Evolutionary conservation across 2,113 vertebrate species (phyloP), one percentile per base, ranked within the genome.

Genomic region (Pelobates fuscus): DNA sequence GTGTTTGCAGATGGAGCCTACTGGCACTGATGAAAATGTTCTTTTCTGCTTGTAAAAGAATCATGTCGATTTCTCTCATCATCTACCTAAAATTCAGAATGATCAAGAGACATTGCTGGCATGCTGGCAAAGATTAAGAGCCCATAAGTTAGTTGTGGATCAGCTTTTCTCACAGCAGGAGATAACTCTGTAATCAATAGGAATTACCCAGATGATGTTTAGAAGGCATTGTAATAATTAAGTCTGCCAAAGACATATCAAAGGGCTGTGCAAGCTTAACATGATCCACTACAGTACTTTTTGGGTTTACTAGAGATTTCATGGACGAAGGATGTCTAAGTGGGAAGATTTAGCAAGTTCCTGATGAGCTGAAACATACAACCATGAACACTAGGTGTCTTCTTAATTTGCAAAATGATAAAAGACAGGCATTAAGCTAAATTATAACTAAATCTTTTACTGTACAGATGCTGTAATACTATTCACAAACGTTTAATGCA

Each of bases 221-320:
- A 70, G 81, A 82, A 77, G 67, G 77, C 65, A 70, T 37, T 81
- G 41, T 69, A 67, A 78, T 82, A 82, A 82, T 84, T 84, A 81
- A 78, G 67, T 79, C 83, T 70, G 77, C 30, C 44, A 82, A 72
- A 74, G 81, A 79, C 70, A 77, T 30, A 67, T 27, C 17, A 66
- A 75, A 80, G 78, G 72, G 60, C 65, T 70, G 79, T 54, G 8
- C 58, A 71, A 25, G 58, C 64, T 78, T 78, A 62, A 54, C 78
- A 44, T 71, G 79, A 81, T 66, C 72, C 59, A 71, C 4, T 24
- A 20, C 59, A 70, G 14, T 25, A 20, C 27, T 70, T 24, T 60
- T 20, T 57, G 43, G 63, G 71, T 24, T 24, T 81, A 77, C 52
- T 80, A 66, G 24, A 64, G 29, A 75, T 27, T 73, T 82, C 65